Evolutionary conservation across 2,113 vertebrate species (phyloP), one percentile per base, ranked within the genome.

Genomic region (Pithys albifrons): DNA sequence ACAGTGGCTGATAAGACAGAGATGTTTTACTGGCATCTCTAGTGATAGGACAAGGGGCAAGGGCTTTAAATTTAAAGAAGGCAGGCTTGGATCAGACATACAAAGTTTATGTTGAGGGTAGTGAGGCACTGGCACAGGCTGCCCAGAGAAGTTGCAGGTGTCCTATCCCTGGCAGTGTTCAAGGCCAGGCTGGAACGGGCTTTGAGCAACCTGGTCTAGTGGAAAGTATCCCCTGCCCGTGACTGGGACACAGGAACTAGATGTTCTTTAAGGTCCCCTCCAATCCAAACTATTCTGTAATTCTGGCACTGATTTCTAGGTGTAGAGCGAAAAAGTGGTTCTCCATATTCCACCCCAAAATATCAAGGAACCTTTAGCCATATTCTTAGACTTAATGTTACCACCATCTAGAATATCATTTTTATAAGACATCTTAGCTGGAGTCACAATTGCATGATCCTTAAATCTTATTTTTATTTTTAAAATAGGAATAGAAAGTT

Each of bases 301-400:
- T 24, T 80, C 3, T 12, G 43, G 59, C 14, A 57, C 10, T 41
- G 61, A 43, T 75, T 76, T 61, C 20, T 70, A 81, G 29, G 17
- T 27, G 0, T 27, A 86, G 18, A 83, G 10, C 45, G 29, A 70
- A 16, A 66, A 37, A 73, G n/a, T 33, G 6, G 6, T 18, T n/a
- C 3, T 15, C 2, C 3, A 5, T 11, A 9, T 24, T 8, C 3
- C 7, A 58, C 2, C 2, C 4, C 35, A 61, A 55, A 6, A 41
- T 33, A 75, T 19, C 15, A 72, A 75, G 17, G 14, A 74, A 65
- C 3, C 59, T 69, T 33, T 12, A 74, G 12, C 8, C 6, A 33
- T 33, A 7, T 51, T 37, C 18, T 71, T 33, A 67, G 17, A 31
- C 1, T 49, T 59, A 19, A 1, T 54, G 17, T 9, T 17, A 59